phyloP scores from a whole-genome alignment of 2,113 vertebrate genomes.

The Callipepla californica region DNA sequence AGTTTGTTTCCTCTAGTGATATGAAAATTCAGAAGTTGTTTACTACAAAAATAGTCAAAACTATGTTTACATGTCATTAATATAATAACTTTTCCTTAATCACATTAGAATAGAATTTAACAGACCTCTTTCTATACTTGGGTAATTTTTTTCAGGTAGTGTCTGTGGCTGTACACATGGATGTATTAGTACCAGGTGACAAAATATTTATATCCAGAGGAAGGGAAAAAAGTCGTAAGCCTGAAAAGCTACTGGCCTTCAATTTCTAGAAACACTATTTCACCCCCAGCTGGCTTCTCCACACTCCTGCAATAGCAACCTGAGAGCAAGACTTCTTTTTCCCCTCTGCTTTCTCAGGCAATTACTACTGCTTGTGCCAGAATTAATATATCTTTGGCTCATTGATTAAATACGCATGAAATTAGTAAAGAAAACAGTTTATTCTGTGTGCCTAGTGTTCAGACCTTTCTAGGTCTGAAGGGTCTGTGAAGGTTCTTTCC shows the following conservation, averaged over 20 bases:
- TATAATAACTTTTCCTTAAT: background rate
- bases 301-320: background rate
- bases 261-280: conserved; percentile 11
- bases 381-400: background rate
- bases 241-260: background rate
- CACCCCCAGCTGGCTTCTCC: background rate
- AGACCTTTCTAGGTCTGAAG: background rate
- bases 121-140: background rate
- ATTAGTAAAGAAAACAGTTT: background rate
- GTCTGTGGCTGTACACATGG: background rate
- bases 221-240: background rate
- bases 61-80: background rate
- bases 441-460: background rate
- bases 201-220: background rate
- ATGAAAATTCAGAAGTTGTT: conserved; percentile 8
- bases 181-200: background rate
- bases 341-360: background rate
- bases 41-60: conserved; percentile 39
- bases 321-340: background rate
- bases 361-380: background rate
- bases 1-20: conserved; percentile 1
- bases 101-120: background rate
- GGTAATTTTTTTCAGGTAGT: background rate
- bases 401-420: background rate
- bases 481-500: background rate